Base-by-base conservation (phyloP, 2,888 invertebrate genomes). In the Augiades crinisus region DNA sequence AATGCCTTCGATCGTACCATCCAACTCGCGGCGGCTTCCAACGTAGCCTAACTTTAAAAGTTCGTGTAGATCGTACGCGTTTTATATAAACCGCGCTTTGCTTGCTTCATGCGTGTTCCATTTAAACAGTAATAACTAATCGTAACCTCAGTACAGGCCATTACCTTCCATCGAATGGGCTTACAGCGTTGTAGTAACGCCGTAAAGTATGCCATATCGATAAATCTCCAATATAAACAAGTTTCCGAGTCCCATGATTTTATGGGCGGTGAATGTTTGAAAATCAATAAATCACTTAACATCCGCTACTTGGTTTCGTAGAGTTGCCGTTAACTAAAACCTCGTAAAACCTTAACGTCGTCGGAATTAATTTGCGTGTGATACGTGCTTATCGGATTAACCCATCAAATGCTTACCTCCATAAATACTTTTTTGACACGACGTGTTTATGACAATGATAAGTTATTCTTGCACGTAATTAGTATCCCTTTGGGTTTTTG, bases 211-310 rank as follows among this genome's bases (percentile, higher is more conserved):
- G 67, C 64, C 61, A 66, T 72, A 72, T 66, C 73, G 69, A 81
- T 85, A 83, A 82, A 82, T 80, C 71, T 73, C 62, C 59, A 67
- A 77, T 68, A 73, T 76, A 81, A 83, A 78, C 80, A 76, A 72
- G 72, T 71, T 67, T 61, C 68, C n/a, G 68, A 70, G 70, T 70
- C 40, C 40, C 33, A 41, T 49, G 41, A 33, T 27, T 50, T 81
- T 78, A 80, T 72, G 67, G 71, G 71, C 68, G 72, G 72, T 70
- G 73, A 60, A 78, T 78, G 78, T 82, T 80, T 78, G 75, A 72
- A 75, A 75, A 71, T 64, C 27, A 7, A 83, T 86, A 85, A 84
- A 84, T 83, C 80, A 84, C 68, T 34, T 33, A 49, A 72, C 79
- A 83, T 83, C 84, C 83, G 83, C 79, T 78, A 79, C 83, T 78